These are phyloP conservation scores for Stenopsyche tienmushanensis DNA, from an alignment of 1,140 invertebrate species.

Conservation along the genomic window DNA sequence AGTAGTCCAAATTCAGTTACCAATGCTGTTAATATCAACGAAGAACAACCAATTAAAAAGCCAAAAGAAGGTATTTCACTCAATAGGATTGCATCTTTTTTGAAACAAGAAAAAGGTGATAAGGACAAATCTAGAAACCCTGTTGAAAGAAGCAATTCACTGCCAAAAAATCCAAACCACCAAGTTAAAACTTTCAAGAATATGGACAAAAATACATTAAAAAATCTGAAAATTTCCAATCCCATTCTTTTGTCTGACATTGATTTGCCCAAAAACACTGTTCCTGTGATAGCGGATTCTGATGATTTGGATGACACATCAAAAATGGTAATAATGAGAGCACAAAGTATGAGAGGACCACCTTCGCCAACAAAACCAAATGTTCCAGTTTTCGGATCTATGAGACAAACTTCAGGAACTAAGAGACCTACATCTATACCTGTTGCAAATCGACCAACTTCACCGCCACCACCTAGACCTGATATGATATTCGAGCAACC, in stretches of 20 bases:
- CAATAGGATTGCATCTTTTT: constrained; percentile 74
- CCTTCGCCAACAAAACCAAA: constrained; percentile 54
- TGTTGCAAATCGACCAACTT: constrained; percentile 59
- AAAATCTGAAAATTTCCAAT: constrained; percentile 77
- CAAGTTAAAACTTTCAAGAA: constrained; percentile 64
- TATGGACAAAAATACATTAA: constrained; percentile 67
- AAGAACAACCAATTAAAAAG: constrained; percentile 53
- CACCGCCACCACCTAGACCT: constrained; percentile 65
- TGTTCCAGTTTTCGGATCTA: constrained; percentile 78
- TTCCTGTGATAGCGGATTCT: constrained; percentile 59
- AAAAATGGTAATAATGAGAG: constrained; percentile 64
- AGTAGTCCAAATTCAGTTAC: constrained; percentile 55
- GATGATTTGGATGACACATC: constrained; percentile 50
- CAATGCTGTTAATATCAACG: constrained; percentile 48
- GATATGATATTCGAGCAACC: constrained; percentile 43
- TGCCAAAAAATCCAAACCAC: constrained; percentile 59
- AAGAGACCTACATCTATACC: constrained; percentile 73
- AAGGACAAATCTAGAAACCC: constrained; percentile 59
- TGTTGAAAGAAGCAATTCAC: constrained; percentile 58
- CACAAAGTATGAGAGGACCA: constrained; percentile 75
- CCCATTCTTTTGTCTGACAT: constrained; percentile 73
- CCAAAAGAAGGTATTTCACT: constrained; percentile 61
- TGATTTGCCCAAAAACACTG: constrained; percentile 58
- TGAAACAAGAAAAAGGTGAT: constrained; percentile 61
- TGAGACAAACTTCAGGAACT: constrained; percentile 62